A percentile compares a stretch with the other conserved stretches of the same genome.
phyloP scores from a whole-genome alignment of 1,140 invertebrate species.

The Cotesia typhae region DNA sequence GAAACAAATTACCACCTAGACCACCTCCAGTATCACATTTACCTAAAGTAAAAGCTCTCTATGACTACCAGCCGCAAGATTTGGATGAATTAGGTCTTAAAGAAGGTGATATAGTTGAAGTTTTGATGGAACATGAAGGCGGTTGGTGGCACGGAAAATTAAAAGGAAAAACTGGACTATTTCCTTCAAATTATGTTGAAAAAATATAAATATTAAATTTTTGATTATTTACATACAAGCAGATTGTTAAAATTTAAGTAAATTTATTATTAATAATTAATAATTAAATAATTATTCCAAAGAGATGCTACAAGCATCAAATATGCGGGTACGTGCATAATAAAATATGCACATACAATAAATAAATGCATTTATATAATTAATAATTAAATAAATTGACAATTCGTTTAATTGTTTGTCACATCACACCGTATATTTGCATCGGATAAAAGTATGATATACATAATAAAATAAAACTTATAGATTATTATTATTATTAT shows the following conservation, averaged over 20 bases:
- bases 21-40: constrained; percentile 57
- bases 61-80: constrained; percentile 75
- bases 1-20: constrained; percentile 50
- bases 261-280: not conserved
- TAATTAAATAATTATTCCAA: constrained; percentile 1
- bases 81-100: constrained; percentile 74
- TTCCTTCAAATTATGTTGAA: constrained; percentile 76
- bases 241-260: not conserved
- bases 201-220: constrained; percentile 50
- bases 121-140: constrained; percentile 74
- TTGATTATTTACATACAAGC: constrained; percentile 1
- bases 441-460: constrained; percentile 17
- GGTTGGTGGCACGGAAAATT: constrained; percentile 77
- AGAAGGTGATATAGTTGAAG: constrained; percentile 73
- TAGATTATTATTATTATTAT: not conserved
- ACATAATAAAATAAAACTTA: constrained; percentile 3
- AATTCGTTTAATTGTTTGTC: not conserved
- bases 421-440: constrained; percentile 20
- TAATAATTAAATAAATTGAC: not conserved
- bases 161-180: constrained; percentile 70
- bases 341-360: not conserved
- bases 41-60: constrained; percentile 71
- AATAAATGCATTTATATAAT: constrained; percentile 6
- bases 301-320: constrained; percentile 1
- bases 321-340: not conserved